Conservation (phyloP, 2,888 invertebrate genomes). For the Agapostemon virescens region DNA sequence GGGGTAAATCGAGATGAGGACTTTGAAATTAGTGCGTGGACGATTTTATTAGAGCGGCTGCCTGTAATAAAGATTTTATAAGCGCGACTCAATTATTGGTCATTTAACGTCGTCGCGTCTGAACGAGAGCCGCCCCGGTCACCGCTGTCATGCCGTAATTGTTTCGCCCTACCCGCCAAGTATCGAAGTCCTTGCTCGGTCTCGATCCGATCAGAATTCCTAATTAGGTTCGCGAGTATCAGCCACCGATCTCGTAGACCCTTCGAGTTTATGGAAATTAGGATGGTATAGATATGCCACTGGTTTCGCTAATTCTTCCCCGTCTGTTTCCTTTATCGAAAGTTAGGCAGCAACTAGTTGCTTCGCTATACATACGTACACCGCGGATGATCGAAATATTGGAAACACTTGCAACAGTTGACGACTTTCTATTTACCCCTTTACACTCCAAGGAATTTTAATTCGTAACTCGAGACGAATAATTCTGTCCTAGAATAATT, state of each 20-base stretch:
- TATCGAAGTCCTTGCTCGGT: conserved; percentile 16
- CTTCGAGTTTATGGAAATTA: conserved; percentile 54
- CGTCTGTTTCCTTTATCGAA: conserved; percentile 17
- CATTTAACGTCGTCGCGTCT: conserved; percentile 63
- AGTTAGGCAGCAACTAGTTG: conserved; percentile 2
- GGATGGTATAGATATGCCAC: conserved; percentile 37
- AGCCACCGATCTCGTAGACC: conserved; percentile 36
- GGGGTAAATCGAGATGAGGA: conserved; percentile 74
- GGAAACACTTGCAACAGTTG: background rate
- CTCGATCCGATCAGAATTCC: conserved; percentile 49
- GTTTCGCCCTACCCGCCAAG: conserved; percentile 45
- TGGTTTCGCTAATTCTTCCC: conserved; percentile 25
- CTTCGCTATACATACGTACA: background rate
- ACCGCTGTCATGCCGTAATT: conserved; percentile 46
- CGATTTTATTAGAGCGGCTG: conserved; percentile 74
- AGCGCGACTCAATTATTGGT: conserved; percentile 72
- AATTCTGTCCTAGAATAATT: too few species aligned
- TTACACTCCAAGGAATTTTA: too few species aligned
- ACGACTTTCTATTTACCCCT: too few species aligned
- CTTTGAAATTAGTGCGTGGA: conserved; percentile 74
- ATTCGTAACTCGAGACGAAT: too few species aligned
- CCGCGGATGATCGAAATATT: background rate
- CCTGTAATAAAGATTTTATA: conserved; percentile 76
- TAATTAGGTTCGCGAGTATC: conserved; percentile 56
- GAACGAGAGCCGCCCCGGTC: background rate